phyloP scores from a whole-genome alignment of 2,113 vertebrate species.

The Podarcis cretensis region DNA sequence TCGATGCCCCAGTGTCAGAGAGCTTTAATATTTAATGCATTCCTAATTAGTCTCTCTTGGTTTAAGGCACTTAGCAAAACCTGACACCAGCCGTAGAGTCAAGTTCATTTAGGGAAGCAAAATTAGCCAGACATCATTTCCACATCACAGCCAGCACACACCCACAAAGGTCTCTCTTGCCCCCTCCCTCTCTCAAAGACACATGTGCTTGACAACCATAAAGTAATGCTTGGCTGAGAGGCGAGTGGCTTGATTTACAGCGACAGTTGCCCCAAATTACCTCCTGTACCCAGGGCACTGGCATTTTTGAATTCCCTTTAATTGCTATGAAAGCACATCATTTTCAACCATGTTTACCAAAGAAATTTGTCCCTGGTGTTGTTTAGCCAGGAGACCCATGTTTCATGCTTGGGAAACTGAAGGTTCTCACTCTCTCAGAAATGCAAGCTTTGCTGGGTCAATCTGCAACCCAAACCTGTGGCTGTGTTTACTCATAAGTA shows the following conservation, averaged over 20 bases:
- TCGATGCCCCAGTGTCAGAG: conserved; percentile 78
- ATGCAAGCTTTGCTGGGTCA: accelerated
- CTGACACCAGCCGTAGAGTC: conserved; percentile 78
- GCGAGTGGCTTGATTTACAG: conserved; percentile 50
- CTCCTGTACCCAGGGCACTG: conserved; percentile 66
- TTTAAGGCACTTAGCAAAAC: conserved; percentile 81
- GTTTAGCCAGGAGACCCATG: conserved; percentile 33
- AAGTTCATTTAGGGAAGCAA: conserved; percentile 81
- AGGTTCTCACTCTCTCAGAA: neutral
- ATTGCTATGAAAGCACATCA: conserved; percentile 41
- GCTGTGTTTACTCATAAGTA: neutral
- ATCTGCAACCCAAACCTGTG: no score
- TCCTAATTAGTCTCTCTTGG: conserved; percentile 82
- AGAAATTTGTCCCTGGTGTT: conserved; percentile 30
- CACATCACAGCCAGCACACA: conserved; percentile 56
- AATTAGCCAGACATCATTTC: conserved; percentile 77
- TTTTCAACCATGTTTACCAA: conserved; percentile 2
- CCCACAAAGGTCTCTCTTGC: conserved; percentile 57
- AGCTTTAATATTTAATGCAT: conserved; percentile 85
- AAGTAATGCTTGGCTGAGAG: conserved; percentile 63
- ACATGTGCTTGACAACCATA: conserved; percentile 46
- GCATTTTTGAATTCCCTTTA: conserved; percentile 66
- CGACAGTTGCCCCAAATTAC: conserved; percentile 66
- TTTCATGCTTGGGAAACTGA: conserved; percentile 24
- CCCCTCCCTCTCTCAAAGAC: neutral